Base-by-base conservation (phyloP, 1,140 invertebrate species). In the Colletes gigas region DNA sequence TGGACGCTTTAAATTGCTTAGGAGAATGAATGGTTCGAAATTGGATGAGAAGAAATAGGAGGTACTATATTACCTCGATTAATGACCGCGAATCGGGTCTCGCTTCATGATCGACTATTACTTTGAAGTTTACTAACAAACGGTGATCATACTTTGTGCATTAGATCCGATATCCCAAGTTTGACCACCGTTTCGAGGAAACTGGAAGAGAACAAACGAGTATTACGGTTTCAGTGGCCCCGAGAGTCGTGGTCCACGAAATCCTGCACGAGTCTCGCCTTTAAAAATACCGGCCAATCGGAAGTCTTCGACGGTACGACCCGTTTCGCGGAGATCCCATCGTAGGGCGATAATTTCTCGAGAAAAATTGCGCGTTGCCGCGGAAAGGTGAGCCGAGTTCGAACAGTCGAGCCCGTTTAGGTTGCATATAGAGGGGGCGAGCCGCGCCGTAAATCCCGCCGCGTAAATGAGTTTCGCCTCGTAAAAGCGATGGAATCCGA, bases 381-480 rank as follows among this genome's bases (percentile, higher is more conserved):
- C 60, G 63, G 60, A 82, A 69, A 82, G 73, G 73, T 85, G 62
- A 62, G 39, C 52, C 68, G 80, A 78, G 82, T 75, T 75, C 78
- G 71, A 67, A 44, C 50, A 74, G 65, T 55, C 59, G 55, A 66
- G 82, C 66, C 47, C 82, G 74, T 74, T 69, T 67, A 30, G 52
- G 55, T 10, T 60, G 55, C 30, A 7, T 14, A 39, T n/a, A 47
- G 14, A 47, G 67, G 71, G 68, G 72, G 67, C 73, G 62, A 41
- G 66, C 59, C 57, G 63, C 60, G 67, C 72, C 82, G 65, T 84
- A 83, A 82, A 87, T 85, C 75, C 72, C 70, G 60, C 19, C 76
- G 77, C 71, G 81, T 70, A 86, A 86, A 82, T 83, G 83, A 88
- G 79, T 88, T 83, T 85, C 71, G 73, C 72, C 85, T 87, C 83